These are phyloP conservation scores for Drosophila macrospina DNA, from an alignment of 2,888 invertebrate genomes.

Conservation along the genomic window DNA sequence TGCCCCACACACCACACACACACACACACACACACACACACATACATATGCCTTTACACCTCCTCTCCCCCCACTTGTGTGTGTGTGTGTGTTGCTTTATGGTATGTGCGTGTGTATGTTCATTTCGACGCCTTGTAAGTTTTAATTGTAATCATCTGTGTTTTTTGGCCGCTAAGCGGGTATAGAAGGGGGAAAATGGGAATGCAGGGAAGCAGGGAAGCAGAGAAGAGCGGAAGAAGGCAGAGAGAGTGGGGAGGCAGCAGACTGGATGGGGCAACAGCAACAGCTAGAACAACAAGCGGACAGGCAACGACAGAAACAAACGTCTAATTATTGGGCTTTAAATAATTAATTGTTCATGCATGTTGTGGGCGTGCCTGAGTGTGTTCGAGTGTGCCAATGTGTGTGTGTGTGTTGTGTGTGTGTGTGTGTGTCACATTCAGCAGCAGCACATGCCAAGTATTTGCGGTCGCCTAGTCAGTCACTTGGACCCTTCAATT, in stretches of 20 bases:
- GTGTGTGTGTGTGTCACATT: slow-evolving; percentile 12
- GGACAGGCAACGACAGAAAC: slow-evolving; percentile 27
- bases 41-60: no score
- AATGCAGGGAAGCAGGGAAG: neutral
- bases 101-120: slow-evolving; percentile 29
- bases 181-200: neutral
- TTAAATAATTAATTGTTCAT: slow-evolving; percentile 77
- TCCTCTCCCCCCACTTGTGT: neutral
- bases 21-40: no score
- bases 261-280: no score
- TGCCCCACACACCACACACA: no score
- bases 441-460: slow-evolving; percentile 26
- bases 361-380: slow-evolving; percentile 29
- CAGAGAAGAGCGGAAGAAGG: neutral
- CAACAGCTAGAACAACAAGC: slow-evolving; percentile 4
- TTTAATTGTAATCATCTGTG: slow-evolving; percentile 73
- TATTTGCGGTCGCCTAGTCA: slow-evolving; percentile 57
- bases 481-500: slow-evolving; percentile 47
- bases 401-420: slow-evolving; percentile 8
- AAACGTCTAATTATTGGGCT: slow-evolving; percentile 70
- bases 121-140: slow-evolving; percentile 77
- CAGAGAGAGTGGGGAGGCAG: neutral
- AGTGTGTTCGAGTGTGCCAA: neutral
- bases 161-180: slow-evolving; percentile 4
- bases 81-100: no score